Base-by-base conservation (phyloP, 2,113 vertebrate species). In the Excalfactoria chinensis region DNA sequence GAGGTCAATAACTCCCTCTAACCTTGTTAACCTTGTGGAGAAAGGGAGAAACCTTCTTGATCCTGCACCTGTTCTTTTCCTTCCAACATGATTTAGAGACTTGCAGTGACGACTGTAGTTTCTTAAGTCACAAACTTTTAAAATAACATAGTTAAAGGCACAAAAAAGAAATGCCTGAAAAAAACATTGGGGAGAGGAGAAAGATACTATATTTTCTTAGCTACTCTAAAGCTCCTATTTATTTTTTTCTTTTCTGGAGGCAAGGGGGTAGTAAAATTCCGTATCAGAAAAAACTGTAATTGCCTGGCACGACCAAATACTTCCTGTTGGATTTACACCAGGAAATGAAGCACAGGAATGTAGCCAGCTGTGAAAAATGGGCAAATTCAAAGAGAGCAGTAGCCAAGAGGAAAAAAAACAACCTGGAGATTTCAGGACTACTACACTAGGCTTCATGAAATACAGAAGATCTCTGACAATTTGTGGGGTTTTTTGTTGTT, bases 121-220 rank as follows among this genome's bases (percentile, higher is more conserved):
- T 82, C 91, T 70, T 12, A 30, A 77, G 63, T 37, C 17, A 89
- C 9, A 80, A 48, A 44, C 79, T 79, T 80, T 67, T 28, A 70
- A 93, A 91, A 76, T 34, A 87, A 85, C 83, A 28, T 63, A 46
- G 49, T 87, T 93, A 92, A 89, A 64, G 55, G 53, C 37, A 82
- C 7, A 87, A 55, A 59, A 63, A 86, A 74, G 84, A 82, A 56
- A 63, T 19, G 55, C 22, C 78, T 40, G 60, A 43, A 37, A 77
- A 85, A 53, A 87, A 22, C 21, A 30, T 46, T 85, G 23, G 64
- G 13, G 49, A 77, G 59, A 70, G 34, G 7, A 93, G n/a, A 85
- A 40, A 70, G 1, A 40, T 22, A 34, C 43, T 72, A 90, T 41
- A 70, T 83, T 94, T 90, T 90, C 25, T 51, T 13, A 3, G 30